phyloP scores from a whole-genome alignment of 1,140 invertebrate species.

The Eufriesea mexicana region DNA sequence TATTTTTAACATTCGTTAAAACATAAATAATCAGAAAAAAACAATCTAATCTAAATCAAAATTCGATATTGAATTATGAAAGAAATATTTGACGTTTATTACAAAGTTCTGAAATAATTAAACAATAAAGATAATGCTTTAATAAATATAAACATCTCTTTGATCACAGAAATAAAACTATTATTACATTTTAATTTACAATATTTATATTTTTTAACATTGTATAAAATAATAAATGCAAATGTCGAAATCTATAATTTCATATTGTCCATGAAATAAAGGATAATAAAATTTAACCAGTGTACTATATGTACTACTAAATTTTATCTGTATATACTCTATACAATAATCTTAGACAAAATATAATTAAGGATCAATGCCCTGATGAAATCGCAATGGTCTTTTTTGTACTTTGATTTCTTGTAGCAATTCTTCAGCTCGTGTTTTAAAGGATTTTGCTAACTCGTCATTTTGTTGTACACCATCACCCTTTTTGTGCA shows the following conservation, averaged over 20 bases:
- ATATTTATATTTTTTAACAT: not conserved
- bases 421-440: conserved; percentile 87
- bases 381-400: conserved; percentile 86
- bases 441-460: conserved; percentile 88
- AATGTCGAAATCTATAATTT: too few relatives aligned
- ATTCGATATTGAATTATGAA: too few relatives aligned
- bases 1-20: too few relatives aligned
- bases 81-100: not conserved
- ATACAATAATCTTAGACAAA: not conserved
- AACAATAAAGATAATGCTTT: not conserved
- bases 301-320: not conserved
- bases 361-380: conserved; percentile 69
- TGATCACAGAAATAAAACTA: not conserved
- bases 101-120: not conserved
- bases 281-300: not conserved
- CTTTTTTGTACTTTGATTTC: conserved; percentile 84
- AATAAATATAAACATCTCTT: not conserved
- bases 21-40: too few relatives aligned
- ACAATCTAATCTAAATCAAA: too few relatives aligned
- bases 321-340: conserved; percentile 18
- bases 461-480: conserved; percentile 87
- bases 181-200: not conserved
- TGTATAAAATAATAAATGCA: not conserved
- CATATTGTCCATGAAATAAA: not conserved
- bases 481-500: conserved; percentile 90